Conservation (phyloP, 2,113 vertebrate genomes). For the Plectropomus leopardus region DNA sequence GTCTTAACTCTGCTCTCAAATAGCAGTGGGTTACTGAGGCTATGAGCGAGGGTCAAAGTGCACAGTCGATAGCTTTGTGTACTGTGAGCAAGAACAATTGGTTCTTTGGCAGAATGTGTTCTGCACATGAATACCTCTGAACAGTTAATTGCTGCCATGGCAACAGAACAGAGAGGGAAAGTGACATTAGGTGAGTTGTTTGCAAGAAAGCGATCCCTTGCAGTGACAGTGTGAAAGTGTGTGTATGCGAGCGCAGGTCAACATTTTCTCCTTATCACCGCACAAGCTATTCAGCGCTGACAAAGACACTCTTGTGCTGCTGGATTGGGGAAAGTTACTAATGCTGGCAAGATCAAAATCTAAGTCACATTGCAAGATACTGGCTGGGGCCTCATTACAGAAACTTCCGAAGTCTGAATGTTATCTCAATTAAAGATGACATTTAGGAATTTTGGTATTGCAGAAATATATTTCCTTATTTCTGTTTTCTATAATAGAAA, state of each 20-base stretch:
- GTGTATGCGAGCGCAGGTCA: constrained; percentile 48
- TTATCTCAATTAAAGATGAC: too few species aligned
- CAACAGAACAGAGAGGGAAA: constrained; percentile 57
- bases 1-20: constrained; percentile 61
- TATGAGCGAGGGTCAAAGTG: constrained; percentile 61
- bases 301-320: constrained; percentile 66
- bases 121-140: constrained; percentile 61
- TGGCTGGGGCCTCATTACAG: too few species aligned
- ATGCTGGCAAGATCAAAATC: constrained; percentile 65
- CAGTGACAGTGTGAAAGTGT: constrained; percentile 46
- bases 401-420: too few species aligned
- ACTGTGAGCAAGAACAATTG: constrained; percentile 58
- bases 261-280: constrained; percentile 59
- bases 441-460: too few species aligned
- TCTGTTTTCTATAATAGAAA: too few species aligned
- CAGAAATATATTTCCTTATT: too few species aligned
- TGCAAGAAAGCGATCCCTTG: constrained; percentile 39
- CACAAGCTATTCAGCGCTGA: constrained; percentile 43
- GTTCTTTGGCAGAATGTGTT: constrained; percentile 53
- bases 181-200: constrained; percentile 62
- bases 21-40: constrained; percentile 53
- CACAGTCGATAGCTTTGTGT: constrained; percentile 64
- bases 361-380: constrained; percentile 56
- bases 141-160: constrained; percentile 72
- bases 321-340: constrained; percentile 61